Conservation (phyloP, 2,797 vertebrate genomes). For the Carduelis carduelis region DNA sequence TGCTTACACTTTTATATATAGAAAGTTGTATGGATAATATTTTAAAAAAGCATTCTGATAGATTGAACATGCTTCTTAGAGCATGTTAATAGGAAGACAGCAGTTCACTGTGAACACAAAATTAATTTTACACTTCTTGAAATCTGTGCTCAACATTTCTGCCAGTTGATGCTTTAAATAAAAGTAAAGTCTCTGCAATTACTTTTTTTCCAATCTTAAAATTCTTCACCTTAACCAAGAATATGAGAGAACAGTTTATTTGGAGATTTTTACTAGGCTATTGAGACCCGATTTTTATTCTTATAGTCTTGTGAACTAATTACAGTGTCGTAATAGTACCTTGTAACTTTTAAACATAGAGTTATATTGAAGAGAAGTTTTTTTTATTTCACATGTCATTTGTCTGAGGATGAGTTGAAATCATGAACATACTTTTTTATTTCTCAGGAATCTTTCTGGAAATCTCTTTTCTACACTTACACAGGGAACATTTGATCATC, state of each 20-base stretch:
- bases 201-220: neutral
- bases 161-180: neutral
- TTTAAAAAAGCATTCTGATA: neutral
- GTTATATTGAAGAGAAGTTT: neutral
- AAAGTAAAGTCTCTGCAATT: neutral
- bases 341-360: neutral
- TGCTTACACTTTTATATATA: neutral
- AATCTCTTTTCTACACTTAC: slow-evolving; percentile 94
- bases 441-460: slow-evolving; percentile 90
- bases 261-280: neutral
- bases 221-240: neutral
- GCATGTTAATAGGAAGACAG: neutral
- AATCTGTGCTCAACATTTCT: neutral
- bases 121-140: neutral
- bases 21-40: neutral
- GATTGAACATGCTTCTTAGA: neutral
- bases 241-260: neutral
- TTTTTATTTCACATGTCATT: neutral
- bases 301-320: neutral
- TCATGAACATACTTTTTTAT: neutral
- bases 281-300: neutral
- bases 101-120: neutral
- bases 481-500: slow-evolving; percentile 91
- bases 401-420: neutral
- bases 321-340: neutral